Evolutionary conservation across 2,797 vertebrate species (phyloP).

Genomic region (Malacoraja senta): DNA sequence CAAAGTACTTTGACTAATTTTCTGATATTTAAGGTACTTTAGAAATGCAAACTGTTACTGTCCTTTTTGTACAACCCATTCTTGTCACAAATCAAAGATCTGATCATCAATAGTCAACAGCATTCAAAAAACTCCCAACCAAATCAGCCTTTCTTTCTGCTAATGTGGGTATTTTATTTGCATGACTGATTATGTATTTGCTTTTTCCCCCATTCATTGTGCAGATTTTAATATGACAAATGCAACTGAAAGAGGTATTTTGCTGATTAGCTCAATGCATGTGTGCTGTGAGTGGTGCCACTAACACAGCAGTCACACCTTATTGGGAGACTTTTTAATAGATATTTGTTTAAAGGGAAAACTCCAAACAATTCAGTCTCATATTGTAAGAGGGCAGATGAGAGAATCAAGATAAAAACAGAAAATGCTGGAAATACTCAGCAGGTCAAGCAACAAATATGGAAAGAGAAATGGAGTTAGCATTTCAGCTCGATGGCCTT

Average conservation of each 20-base stretch:
- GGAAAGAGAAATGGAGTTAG: too few species aligned
- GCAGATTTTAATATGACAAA: slow-evolving; percentile 51
- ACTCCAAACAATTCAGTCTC: background rate
- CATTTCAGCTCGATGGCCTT: too few species aligned
- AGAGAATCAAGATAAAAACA: background rate
- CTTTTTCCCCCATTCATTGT: slow-evolving; percentile 45
- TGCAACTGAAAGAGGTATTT: slow-evolving; percentile 51
- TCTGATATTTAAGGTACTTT: too few species aligned
- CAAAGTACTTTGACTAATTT: too few species aligned
- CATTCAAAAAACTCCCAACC: background rate
- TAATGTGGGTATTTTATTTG: slow-evolving; percentile 22
- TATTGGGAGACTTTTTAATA: background rate
- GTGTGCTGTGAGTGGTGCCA: slow-evolving; percentile 47
- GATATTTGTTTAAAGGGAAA: background rate
- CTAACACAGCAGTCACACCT: background rate
- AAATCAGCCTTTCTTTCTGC: background rate
- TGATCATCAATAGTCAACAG: background rate
- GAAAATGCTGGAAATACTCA: too few species aligned
- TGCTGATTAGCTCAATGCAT: background rate
- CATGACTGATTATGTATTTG: slow-evolving; percentile 32
- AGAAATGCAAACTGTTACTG: too few species aligned
- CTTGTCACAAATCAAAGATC: background rate
- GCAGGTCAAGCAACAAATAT: too few species aligned
- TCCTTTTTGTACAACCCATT: background rate
- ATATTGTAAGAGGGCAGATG: background rate